Conservation (phyloP, 2,797 vertebrate species). For the Cynodonichthys magdalenae region DNA sequence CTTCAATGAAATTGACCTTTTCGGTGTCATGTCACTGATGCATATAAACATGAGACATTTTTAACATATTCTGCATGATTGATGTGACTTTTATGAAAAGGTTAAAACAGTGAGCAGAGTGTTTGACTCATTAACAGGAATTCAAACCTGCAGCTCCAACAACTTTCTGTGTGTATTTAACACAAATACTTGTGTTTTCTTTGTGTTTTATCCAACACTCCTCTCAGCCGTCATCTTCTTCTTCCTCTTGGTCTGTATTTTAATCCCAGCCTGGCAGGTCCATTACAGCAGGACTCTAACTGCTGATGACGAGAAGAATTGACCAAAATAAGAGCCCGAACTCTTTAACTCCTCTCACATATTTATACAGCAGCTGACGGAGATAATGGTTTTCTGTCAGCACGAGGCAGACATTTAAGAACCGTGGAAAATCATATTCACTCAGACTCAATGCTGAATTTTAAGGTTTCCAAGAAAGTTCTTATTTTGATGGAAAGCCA, state of each 20-base stretch:
- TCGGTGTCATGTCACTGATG: too few relatives aligned
- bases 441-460: slow-evolving; percentile 15
- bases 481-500: slow-evolving; percentile 11
- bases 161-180: too few relatives aligned
- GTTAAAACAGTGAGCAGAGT: too few relatives aligned
- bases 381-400: too few relatives aligned
- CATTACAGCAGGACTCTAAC: slow-evolving; percentile 26
- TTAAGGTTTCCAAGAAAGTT: slow-evolving; percentile 1
- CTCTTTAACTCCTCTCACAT: not conserved
- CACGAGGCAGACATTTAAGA: slow-evolving; percentile 14
- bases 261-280: slow-evolving; percentile 48
- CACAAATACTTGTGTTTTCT: too few relatives aligned
- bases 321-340: slow-evolving; percentile 4
- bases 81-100: too few relatives aligned
- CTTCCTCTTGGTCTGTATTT: not conserved
- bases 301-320: slow-evolving; percentile 18
- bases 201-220: not conserved
- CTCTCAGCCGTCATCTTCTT: slow-evolving; percentile 4
- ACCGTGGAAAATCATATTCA: slow-evolving; percentile 37
- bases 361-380: too few relatives aligned
- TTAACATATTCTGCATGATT: too few relatives aligned
- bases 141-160: too few relatives aligned
- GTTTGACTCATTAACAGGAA: too few relatives aligned
- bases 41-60: too few relatives aligned
- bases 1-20: too few relatives aligned